These are phyloP conservation scores for Beris morrisii DNA, from an alignment of 2,888 invertebrate genomes.

Conservation along the genomic window DNA sequence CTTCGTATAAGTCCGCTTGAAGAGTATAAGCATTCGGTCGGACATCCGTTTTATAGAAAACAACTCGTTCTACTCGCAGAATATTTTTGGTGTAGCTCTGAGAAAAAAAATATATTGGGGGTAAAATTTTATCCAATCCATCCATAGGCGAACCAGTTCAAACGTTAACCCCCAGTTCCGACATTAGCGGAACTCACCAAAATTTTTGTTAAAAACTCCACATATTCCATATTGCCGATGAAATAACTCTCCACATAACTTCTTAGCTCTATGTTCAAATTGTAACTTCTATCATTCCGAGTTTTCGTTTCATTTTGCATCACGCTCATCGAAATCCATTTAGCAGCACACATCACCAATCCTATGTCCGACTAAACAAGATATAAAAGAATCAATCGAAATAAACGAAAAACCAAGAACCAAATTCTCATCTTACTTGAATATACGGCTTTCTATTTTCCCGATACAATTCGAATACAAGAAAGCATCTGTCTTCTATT, in stretches of 20 bases:
- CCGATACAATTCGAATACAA: constrained; percentile 55
- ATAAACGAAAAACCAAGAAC: background rate
- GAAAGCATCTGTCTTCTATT: constrained; percentile 51
- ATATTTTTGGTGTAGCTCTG: constrained; percentile 5
- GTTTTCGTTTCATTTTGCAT: background rate
- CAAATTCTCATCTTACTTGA: constrained; percentile 17
- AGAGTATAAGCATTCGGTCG: background rate
- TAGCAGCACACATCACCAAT: background rate
- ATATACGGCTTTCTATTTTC: constrained; percentile 39
- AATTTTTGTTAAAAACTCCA: constrained; percentile 8
- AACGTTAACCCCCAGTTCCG: background rate
- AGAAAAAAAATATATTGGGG: background rate
- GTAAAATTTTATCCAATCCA: too few species aligned
- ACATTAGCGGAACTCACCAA: background rate
- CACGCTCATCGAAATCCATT: constrained; percentile 11
- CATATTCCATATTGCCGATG: background rate
- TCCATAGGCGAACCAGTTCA: background rate
- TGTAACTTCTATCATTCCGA: background rate
- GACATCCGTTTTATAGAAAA: background rate
- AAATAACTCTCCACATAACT: constrained; percentile 11
- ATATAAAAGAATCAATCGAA: background rate
- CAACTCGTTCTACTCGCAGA: background rate
- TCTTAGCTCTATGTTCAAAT: constrained; percentile 11
- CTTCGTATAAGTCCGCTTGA: constrained; percentile 12
- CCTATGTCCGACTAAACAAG: background rate